Percentiles rank a stretch among this genome's conserved stretches.
Evolutionary conservation across 2,888 invertebrate genomes (phyloP).

Genomic region (Conchocele bisecta): DNA sequence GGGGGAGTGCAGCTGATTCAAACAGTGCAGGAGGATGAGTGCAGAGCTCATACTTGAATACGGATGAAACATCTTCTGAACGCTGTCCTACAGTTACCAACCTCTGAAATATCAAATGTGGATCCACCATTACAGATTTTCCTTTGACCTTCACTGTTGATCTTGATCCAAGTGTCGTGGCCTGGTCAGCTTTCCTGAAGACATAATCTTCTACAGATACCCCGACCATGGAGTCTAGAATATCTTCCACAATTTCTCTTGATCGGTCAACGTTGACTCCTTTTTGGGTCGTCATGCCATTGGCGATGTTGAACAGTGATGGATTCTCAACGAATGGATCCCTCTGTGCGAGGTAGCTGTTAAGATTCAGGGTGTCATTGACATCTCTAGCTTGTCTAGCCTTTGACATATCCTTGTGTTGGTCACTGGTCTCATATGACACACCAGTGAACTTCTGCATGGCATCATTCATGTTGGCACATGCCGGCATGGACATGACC

Average conservation of each 20-base stretch:
- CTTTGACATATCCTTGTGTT: conserved; percentile 3
- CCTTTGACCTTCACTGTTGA: conserved; percentile 12
- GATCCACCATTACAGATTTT: too few relatives aligned
- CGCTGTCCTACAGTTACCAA: conserved; percentile 1
- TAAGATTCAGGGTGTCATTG: too few relatives aligned
- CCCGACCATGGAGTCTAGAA: too few relatives aligned
- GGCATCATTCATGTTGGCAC: conserved; percentile 18
- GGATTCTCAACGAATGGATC: conserved; percentile 12
- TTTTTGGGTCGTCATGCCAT: neutral
- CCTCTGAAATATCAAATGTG: conserved; percentile 14
- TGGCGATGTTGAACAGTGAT: conserved; percentile 16
- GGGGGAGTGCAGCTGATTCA: neutral
- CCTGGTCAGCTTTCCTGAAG: conserved; percentile 30
- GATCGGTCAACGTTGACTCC: too few relatives aligned
- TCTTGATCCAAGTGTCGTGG: conserved; percentile 18
- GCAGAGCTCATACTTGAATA: conserved; percentile 8
- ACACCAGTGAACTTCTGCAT: conserved; percentile 20
- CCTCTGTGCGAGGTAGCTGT: neutral
- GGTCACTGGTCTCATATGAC: conserved; percentile 14
- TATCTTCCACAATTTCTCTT: too few relatives aligned
- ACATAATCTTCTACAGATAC: conserved; percentile 1
- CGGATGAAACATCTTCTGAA: neutral
- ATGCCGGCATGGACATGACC: conserved; percentile 25
- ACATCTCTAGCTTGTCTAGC: neutral
- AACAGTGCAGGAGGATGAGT: neutral